phyloP scores from a whole-genome alignment of 1,140 invertebrate genomes.

The Pissodes strobi region DNA sequence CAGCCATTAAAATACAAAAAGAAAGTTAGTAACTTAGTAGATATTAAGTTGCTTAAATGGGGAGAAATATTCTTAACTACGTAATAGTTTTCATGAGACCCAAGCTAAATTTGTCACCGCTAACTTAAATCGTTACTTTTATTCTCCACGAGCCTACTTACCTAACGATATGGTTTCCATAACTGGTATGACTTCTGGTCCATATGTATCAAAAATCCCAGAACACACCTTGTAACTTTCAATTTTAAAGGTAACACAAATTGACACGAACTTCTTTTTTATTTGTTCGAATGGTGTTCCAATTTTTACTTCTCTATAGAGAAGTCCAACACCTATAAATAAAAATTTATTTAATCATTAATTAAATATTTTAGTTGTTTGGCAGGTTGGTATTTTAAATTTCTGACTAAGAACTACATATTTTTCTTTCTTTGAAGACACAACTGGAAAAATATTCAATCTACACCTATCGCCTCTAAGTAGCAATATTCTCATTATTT shows the following conservation, averaged over 20 bases:
- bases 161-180: conserved; percentile 43
- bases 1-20: too few species aligned
- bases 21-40: too few species aligned
- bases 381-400: not conserved
- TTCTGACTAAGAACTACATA: not conserved
- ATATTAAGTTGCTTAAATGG: too few species aligned
- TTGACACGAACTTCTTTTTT: conserved; percentile 43
- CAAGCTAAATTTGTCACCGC: too few species aligned
- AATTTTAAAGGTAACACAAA: conserved; percentile 50
- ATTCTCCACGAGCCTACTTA: conserved; percentile 25
- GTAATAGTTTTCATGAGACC: not conserved
- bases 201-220: conserved; percentile 50
- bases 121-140: too few species aligned
- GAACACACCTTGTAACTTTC: conserved; percentile 45
- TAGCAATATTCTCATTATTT: too few species aligned
- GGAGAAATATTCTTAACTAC: too few species aligned
- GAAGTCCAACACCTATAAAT: conserved; percentile 44
- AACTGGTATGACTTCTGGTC: conserved; percentile 47
- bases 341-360: not conserved
- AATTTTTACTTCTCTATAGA: conserved; percentile 40
- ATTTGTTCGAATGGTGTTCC: conserved; percentile 41
- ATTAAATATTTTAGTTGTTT: not conserved
- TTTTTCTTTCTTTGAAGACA: not conserved
- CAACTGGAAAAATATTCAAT: not conserved
- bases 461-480: too few species aligned